phyloP scores from a whole-genome alignment of 2,797 vertebrate genomes.

The Pangasius djambal region DNA sequence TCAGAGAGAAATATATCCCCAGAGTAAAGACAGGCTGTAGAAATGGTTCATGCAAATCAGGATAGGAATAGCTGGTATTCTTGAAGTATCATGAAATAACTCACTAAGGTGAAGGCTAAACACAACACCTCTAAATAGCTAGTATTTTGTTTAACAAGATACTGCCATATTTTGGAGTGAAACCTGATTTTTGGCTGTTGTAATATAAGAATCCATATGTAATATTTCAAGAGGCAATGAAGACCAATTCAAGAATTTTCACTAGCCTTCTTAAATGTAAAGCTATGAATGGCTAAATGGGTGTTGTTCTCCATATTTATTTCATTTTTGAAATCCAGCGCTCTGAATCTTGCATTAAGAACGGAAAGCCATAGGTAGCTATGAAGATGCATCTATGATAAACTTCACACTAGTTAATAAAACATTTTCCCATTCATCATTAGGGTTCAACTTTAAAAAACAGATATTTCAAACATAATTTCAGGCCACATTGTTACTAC shows the following conservation, averaged over 20 bases:
- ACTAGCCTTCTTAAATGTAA: not conserved
- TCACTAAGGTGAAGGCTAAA: not conserved
- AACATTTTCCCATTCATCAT: not conserved
- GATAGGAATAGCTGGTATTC: not conserved
- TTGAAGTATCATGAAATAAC: slow-evolving; percentile 14
- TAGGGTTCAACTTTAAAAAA: not conserved
- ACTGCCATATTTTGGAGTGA: not conserved
- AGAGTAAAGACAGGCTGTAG: not conserved
- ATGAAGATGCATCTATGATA: not conserved
- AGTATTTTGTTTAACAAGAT: not conserved
- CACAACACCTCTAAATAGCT: not conserved
- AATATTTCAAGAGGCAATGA: not conserved
- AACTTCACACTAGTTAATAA: not conserved
- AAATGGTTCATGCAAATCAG: slow-evolving; percentile 34
- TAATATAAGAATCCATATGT: not conserved
- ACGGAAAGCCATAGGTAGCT: not conserved
- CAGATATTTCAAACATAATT: not conserved
- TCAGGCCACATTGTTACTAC: not conserved
- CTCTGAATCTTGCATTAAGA: not conserved
- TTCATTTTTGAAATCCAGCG: not conserved
- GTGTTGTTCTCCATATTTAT: not conserved
- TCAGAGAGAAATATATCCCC: not conserved
- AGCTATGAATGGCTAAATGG: not conserved
- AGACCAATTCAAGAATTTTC: not conserved
- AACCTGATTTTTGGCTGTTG: not conserved